Conservation (phyloP, 2,888 invertebrate species). For the Agapetus fuscipes region DNA sequence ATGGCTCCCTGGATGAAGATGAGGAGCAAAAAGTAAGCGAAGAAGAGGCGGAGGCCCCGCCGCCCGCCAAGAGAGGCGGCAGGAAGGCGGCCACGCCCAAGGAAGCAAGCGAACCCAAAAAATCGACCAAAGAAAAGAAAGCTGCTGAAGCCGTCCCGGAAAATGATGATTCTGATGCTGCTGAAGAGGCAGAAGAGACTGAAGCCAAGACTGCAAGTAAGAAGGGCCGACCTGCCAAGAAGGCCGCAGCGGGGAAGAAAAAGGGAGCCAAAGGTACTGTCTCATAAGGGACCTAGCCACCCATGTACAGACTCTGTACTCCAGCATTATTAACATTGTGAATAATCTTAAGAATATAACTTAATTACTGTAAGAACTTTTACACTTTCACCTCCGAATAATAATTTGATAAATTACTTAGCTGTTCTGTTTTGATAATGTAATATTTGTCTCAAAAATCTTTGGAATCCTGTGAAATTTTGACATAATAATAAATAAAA, state of each 20-base stretch:
- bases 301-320: too few species aligned
- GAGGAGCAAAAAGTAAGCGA: constrained; percentile 23
- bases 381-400: too few species aligned
- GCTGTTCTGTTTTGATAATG: too few species aligned
- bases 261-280: constrained; percentile 23
- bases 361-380: too few species aligned
- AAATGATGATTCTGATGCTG: constrained; percentile 24
- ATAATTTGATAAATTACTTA: too few species aligned
- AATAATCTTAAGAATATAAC: too few species aligned
- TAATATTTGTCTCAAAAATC: too few species aligned
- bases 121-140: constrained; percentile 26
- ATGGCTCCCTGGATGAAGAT: constrained; percentile 21
- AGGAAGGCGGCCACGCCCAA: constrained; percentile 21
- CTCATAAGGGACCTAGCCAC: too few species aligned
- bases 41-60: constrained; percentile 21
- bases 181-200: constrained; percentile 23
- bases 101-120: too few species aligned
- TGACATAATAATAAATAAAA: too few species aligned
- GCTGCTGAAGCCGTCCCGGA: constrained; percentile 23
- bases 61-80: constrained; percentile 14
- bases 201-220: constrained; percentile 13
- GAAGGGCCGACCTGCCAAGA: constrained; percentile 11
- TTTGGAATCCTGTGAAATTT: too few species aligned
- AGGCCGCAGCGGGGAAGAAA: constrained; percentile 14
- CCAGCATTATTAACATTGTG: too few species aligned